These are phyloP conservation scores for Drosophila helvetica DNA, from an alignment of 2,888 invertebrate genomes.

Conservation along the genomic window DNA sequence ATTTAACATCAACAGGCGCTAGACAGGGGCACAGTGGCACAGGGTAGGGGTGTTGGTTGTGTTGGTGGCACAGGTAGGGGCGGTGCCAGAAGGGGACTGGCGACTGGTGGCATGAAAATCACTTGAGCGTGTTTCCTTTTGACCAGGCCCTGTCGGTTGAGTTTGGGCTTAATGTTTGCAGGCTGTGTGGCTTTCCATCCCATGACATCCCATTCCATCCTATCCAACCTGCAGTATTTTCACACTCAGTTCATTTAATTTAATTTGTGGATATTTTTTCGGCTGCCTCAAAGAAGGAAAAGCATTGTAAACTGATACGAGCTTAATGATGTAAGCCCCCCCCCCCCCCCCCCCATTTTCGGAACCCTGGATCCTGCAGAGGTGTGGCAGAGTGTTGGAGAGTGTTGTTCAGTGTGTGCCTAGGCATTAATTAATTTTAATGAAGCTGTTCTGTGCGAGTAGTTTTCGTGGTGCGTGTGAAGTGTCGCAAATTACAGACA, in stretches of 20 bases:
- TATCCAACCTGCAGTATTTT: slow-evolving; percentile 59
- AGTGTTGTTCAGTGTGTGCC: slow-evolving; percentile 59
- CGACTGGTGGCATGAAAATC: slow-evolving; percentile 63
- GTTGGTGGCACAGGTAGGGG: slow-evolving; percentile 31
- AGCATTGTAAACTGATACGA: slow-evolving; percentile 61
- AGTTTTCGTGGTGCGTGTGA: slow-evolving; percentile 60
- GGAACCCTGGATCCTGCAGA: slow-evolving; percentile 46
- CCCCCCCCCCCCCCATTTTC: slow-evolving; percentile 4
- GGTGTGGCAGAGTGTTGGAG: slow-evolving; percentile 26
- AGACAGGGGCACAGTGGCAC: slow-evolving; percentile 43
- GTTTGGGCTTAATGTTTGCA: slow-evolving; percentile 50
- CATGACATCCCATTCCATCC: slow-evolving; percentile 8
- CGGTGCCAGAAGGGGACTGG: slow-evolving; percentile 41
- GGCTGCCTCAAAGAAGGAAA: slow-evolving; percentile 28
- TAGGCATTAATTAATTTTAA: slow-evolving; percentile 81
- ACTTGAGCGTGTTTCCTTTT: slow-evolving; percentile 80
- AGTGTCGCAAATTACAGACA: slow-evolving; percentile 63
- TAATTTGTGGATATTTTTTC: slow-evolving; percentile 76
- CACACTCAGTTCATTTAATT: slow-evolving; percentile 79
- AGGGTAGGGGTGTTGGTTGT: slow-evolving; percentile 26
- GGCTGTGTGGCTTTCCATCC: slow-evolving; percentile 54
- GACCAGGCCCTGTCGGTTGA: slow-evolving; percentile 48
- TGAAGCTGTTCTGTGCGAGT: slow-evolving; percentile 69
- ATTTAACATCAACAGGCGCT: slow-evolving; percentile 67
- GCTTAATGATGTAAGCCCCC: slow-evolving; percentile 64